These are phyloP conservation scores for Ictidomys tridecemlineatus DNA, from an alignment of 2,113 vertebrate genomes.

Conservation along the genomic window DNA sequence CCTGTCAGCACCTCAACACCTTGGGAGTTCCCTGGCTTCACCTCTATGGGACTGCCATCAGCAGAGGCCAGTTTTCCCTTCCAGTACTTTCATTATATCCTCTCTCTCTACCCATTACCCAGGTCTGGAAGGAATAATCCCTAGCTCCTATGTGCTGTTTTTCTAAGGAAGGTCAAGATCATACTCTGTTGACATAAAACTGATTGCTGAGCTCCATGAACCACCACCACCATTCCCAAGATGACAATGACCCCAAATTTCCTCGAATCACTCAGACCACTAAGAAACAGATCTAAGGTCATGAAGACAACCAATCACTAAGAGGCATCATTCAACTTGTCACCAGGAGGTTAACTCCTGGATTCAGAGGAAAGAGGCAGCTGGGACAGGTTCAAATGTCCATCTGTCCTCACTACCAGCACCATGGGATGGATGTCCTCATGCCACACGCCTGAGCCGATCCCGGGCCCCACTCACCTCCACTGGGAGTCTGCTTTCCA, in stretches of 20 bases:
- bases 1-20: not conserved
- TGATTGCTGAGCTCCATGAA: not conserved
- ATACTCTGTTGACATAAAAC: not conserved
- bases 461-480: not conserved
- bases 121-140: not conserved
- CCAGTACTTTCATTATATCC: not conserved
- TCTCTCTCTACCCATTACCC: fast-evolving
- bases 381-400: too few species aligned
- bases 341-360: not conserved
- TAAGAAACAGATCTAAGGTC: not conserved
- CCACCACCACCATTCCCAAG: not conserved
- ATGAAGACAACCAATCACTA: not conserved
- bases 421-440: too few species aligned
- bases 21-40: not conserved
- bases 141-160: not conserved
- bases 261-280: not conserved
- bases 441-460: not conserved
- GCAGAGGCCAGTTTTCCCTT: not conserved
- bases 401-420: not conserved
- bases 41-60: not conserved
- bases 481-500: not conserved
- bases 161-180: not conserved
- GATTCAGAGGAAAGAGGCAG: not conserved
- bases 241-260: not conserved
- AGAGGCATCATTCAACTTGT: not conserved